Percentiles rank a stretch among this genome's conserved stretches.
Evolutionary conservation across 2,888 invertebrate genomes (phyloP).

Genomic region (Julus scanicus): DNA sequence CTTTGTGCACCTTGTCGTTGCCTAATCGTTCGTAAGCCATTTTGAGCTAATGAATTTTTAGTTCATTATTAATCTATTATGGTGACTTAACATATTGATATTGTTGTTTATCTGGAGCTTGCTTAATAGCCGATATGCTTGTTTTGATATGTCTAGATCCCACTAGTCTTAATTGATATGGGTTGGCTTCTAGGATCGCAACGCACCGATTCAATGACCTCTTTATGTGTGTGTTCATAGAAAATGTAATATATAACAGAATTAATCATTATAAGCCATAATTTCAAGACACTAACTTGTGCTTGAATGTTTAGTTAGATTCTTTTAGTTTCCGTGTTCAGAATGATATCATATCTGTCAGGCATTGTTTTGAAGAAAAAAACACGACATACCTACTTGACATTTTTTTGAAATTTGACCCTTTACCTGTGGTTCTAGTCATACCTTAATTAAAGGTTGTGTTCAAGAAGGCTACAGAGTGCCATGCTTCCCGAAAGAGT

Average conservation of each 20-base stretch:
- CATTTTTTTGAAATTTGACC: no score
- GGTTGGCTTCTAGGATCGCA: background rate
- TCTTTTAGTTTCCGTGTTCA: no score
- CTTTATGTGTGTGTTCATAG: background rate
- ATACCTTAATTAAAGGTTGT: no score
- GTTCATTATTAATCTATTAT: background rate
- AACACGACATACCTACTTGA: no score
- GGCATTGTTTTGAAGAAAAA: no score
- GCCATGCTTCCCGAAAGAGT: no score
- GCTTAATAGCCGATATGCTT: background rate
- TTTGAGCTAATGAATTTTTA: background rate
- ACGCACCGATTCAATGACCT: background rate
- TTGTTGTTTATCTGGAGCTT: background rate
- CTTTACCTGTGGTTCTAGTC: no score
- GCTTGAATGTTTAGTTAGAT: no score
- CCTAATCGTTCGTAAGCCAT: background rate
- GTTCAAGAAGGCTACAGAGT: no score
- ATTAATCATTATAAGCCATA: no score
- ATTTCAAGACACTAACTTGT: no score
- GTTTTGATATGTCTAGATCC: background rate
- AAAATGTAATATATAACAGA: background rate
- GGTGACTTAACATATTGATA: background rate
- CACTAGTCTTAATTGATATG: background rate
- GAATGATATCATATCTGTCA: no score
- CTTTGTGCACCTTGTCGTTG: background rate